phyloP scores from a whole-genome alignment of 2,888 invertebrate species.

The Drosophila mercatorum region DNA sequence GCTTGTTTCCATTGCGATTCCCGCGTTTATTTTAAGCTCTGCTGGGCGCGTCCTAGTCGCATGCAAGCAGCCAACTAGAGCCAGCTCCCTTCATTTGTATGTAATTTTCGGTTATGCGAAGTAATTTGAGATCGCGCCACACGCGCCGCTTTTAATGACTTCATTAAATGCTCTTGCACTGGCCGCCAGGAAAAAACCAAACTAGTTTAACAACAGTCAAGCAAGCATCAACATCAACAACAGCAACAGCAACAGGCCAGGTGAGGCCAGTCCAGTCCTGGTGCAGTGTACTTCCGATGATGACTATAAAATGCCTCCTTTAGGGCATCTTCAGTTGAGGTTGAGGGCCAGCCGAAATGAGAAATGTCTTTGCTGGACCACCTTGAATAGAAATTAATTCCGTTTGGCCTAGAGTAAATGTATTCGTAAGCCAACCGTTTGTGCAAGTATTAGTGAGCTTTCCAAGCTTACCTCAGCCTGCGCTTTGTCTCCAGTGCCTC shows the following conservation, averaged over 20 bases:
- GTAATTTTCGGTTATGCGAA: slow-evolving; percentile 82
- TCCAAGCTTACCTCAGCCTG: slow-evolving; percentile 8
- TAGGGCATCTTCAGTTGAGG: slow-evolving; percentile 59
- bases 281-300: slow-evolving; percentile 68
- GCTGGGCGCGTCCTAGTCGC: slow-evolving; percentile 47
- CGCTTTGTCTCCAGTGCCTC: not conserved
- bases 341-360: slow-evolving; percentile 33
- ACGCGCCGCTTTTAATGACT: slow-evolving; percentile 84
- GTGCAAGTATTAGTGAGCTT: slow-evolving; percentile 4
- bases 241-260: slow-evolving; percentile 11
- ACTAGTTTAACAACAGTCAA: slow-evolving; percentile 55
- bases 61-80: slow-evolving; percentile 18
- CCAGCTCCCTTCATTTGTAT: slow-evolving; percentile 52
- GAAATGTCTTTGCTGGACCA: slow-evolving; percentile 50
- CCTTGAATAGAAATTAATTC: slow-evolving; percentile 37
- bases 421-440: slow-evolving; percentile 2
- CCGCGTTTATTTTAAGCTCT: slow-evolving; percentile 60
- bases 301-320: slow-evolving; percentile 76
- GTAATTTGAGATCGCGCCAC: slow-evolving; percentile 83
- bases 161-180: slow-evolving; percentile 79
- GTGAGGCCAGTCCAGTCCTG: slow-evolving; percentile 14
- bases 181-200: slow-evolving; percentile 21
- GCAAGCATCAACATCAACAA: slow-evolving; percentile 20
- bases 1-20: slow-evolving; percentile 32
- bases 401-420: slow-evolving; percentile 17